Percentiles rank a stretch among this genome's conserved stretches.
Evolutionary conservation across 1,140 invertebrate species (phyloP).

Genomic region (silkworm (Bombyx mori)): DNA sequence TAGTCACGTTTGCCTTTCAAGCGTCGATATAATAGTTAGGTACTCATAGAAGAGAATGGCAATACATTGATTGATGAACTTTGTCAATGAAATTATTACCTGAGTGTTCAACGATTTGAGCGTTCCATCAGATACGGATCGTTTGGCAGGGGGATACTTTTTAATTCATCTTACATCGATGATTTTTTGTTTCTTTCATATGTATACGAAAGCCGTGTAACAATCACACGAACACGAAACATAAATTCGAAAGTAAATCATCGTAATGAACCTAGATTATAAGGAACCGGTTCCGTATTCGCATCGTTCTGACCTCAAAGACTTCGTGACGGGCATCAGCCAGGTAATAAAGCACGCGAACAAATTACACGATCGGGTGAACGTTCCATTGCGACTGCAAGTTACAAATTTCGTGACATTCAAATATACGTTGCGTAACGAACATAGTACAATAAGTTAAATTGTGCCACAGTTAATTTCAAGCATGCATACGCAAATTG

Average conservation of each 20-base stretch:
- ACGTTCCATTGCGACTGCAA: conserved; percentile 28
- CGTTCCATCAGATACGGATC: no score
- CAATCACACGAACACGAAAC: no score
- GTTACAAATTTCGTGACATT: conserved; percentile 38
- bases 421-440: conserved; percentile 24
- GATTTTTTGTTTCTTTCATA: no score
- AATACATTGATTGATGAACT: conserved; percentile 23
- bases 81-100: no score
- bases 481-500: conserved; percentile 21
- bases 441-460: conserved; percentile 24
- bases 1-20: no score
- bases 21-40: conserved; percentile 6
- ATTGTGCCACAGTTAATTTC: conserved; percentile 18
- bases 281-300: conserved; percentile 31
- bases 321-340: conserved; percentile 34
- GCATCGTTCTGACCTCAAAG: conserved; percentile 33
- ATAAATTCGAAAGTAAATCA: background rate
- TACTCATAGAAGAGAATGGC: conserved; percentile 25
- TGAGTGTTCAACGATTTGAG: no score
- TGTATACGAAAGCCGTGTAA: no score
- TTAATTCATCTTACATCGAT: no score
- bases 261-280: conserved; percentile 16
- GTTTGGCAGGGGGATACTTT: no score
- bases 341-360: conserved; percentile 29
- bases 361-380: conserved; percentile 32